phyloP scores from a whole-genome alignment of 2,888 invertebrate species.

The Drosophila nigritarsus region DNA sequence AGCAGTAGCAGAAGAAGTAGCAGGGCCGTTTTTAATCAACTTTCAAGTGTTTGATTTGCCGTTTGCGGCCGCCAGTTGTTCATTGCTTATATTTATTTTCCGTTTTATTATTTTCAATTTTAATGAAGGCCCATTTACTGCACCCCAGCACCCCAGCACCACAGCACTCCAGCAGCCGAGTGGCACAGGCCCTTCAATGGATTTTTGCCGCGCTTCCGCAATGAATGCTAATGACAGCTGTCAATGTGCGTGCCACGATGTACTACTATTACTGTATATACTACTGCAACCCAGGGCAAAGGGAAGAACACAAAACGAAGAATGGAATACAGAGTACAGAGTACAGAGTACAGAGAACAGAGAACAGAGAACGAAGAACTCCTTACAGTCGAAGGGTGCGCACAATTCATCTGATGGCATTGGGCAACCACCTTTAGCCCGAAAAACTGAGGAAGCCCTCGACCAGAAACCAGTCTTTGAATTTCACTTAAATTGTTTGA shows the following conservation, averaged over 20 bases:
- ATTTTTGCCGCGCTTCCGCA: conserved; percentile 73
- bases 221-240: conserved; percentile 81
- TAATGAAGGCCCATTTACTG: conserved; percentile 77
- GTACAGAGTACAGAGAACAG: neutral
- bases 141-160: conserved; percentile 48
- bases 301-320: conserved; percentile 1
- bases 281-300: conserved; percentile 7
- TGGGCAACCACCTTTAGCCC: conserved; percentile 42
- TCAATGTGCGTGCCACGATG: conserved; percentile 77
- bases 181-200: conserved; percentile 48
- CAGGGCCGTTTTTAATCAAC: conserved; percentile 68
- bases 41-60: conserved; percentile 78
- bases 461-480: conserved; percentile 4
- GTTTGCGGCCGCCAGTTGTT: conserved; percentile 59
- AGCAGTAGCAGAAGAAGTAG: neutral
- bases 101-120: conserved; percentile 78
- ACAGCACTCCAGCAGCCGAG: conserved; percentile 6
- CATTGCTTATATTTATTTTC: conserved; percentile 54
- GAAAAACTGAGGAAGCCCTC: neutral
- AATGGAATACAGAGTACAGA: neutral
- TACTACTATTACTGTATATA: conserved; percentile 49
- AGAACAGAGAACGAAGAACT: conserved; percentile 5
- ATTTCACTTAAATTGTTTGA: conserved; percentile 7
- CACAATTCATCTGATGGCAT: conserved; percentile 10
- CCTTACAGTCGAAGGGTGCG: conserved; percentile 43